phyloP scores from a whole-genome alignment of 2,113 vertebrate species.

The Hypanus sabinus region DNA sequence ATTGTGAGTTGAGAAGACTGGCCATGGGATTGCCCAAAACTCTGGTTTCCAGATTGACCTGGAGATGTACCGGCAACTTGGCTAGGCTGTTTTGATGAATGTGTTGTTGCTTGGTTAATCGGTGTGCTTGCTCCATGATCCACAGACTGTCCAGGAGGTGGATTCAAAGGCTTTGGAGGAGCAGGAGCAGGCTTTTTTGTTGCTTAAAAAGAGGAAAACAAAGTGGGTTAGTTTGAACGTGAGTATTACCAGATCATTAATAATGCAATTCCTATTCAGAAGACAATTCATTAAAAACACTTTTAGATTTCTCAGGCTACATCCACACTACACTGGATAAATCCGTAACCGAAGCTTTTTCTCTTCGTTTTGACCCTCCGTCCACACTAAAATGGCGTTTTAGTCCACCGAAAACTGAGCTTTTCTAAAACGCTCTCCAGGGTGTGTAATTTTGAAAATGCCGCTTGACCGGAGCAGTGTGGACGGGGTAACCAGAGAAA shows the following conservation, averaged over 20 bases:
- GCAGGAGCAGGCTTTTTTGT: constrained; percentile 90
- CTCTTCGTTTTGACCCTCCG: too few species aligned
- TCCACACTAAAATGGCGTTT: too few species aligned
- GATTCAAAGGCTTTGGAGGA: constrained; percentile 83
- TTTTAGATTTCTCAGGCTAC: neutral
- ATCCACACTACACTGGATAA: too few species aligned
- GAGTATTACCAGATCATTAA: neutral
- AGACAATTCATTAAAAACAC: neutral
- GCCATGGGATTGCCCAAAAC: constrained; percentile 45
- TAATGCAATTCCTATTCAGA: neutral
- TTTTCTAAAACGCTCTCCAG: too few species aligned
- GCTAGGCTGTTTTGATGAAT: constrained; percentile 46
- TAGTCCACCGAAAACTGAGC: too few species aligned
- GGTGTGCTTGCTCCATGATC: constrained; percentile 52
- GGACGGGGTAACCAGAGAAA: too few species aligned
- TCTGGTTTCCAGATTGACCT: constrained; percentile 50
- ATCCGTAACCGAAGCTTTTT: too few species aligned
- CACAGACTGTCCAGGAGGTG: constrained; percentile 68
- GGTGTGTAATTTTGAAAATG: too few species aligned
- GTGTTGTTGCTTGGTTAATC: constrained; percentile 51
- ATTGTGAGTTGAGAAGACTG: constrained; percentile 53
- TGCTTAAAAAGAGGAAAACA: constrained; percentile 52
- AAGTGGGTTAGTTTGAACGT: neutral
- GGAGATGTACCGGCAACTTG: constrained; percentile 43
- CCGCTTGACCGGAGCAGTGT: too few species aligned